Evolutionary conservation across 2,113 vertebrate species (phyloP).

Genomic region (Odontesthes bonariensis): DNA sequence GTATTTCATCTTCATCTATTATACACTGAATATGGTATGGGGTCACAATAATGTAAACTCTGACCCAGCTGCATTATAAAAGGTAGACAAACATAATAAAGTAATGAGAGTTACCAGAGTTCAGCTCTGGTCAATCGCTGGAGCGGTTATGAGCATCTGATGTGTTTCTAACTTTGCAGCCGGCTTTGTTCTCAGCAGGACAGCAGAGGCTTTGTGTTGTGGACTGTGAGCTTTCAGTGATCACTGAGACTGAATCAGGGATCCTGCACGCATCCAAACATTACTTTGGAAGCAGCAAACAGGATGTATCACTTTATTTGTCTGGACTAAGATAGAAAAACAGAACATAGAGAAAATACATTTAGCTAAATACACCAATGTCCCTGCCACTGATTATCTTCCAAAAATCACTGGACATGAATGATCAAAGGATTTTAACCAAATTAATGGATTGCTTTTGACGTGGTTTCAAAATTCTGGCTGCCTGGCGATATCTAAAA

Average conservation of each 20-base stretch:
- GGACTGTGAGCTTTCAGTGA: conserved; percentile 35
- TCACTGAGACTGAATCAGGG: conserved; percentile 3
- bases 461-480: neutral
- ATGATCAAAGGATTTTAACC: no score
- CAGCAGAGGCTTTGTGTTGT: conserved; percentile 30
- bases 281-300: conserved; percentile 10
- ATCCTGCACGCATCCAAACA: conserved; percentile 12
- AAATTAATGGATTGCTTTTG: neutral
- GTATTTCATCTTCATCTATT: neutral
- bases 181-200: conserved; percentile 62
- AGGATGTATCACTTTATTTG: neutral
- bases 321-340: neutral
- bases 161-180: conserved; percentile 46
- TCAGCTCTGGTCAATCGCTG: conserved; percentile 63
- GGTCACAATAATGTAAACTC: conserved; percentile 13
- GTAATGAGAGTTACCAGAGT: conserved; percentile 52
- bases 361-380: neutral
- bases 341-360: neutral
- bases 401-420: neutral
- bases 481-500: neutral
- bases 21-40: neutral
- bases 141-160: conserved; percentile 54
- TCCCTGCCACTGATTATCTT: no score
- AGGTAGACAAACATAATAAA: conserved; percentile 16
- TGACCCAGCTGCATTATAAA: neutral